Conservation (phyloP, 2,797 vertebrate genomes). For the Ciconia nigra region DNA sequence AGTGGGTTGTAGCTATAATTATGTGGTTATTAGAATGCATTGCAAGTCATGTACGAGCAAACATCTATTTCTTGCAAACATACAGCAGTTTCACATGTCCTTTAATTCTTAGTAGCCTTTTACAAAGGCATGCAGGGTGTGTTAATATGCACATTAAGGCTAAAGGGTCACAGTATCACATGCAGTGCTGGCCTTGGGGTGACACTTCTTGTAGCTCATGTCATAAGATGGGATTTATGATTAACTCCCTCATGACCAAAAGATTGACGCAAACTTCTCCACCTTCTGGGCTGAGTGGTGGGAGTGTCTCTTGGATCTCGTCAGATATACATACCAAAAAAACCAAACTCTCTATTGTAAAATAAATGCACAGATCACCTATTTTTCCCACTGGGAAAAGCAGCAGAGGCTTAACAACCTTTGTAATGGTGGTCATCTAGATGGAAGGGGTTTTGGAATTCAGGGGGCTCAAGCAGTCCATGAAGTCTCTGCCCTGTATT, state of each 20-base stretch:
- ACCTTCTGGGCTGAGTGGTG: not conserved
- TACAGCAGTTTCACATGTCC: not conserved
- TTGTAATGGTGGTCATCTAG: not conserved
- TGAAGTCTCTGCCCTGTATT: not conserved
- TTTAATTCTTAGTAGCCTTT: not conserved
- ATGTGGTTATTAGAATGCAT: constrained; percentile 6
- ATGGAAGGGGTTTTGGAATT: not conserved
- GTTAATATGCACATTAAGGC: not conserved
- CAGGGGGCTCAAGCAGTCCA: not conserved
- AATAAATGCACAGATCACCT: not conserved
- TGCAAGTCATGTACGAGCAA: not conserved
- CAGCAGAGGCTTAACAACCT: not conserved
- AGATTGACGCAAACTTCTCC: not conserved
- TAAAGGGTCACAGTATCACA: not conserved
- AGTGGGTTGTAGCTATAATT: not conserved
- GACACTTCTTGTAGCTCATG: not conserved
- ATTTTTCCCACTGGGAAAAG: not conserved
- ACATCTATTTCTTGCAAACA: not conserved
- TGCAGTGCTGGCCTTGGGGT: not conserved
- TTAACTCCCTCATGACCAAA: not conserved
- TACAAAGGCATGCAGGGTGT: not conserved
- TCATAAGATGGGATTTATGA: not conserved
- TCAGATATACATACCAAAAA: not conserved
- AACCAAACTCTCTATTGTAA: not conserved
- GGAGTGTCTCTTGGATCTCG: not conserved